These are phyloP conservation scores for Ranitomeya variabilis DNA, from an alignment of 2,113 vertebrate genomes.

Conservation along the genomic window DNA sequence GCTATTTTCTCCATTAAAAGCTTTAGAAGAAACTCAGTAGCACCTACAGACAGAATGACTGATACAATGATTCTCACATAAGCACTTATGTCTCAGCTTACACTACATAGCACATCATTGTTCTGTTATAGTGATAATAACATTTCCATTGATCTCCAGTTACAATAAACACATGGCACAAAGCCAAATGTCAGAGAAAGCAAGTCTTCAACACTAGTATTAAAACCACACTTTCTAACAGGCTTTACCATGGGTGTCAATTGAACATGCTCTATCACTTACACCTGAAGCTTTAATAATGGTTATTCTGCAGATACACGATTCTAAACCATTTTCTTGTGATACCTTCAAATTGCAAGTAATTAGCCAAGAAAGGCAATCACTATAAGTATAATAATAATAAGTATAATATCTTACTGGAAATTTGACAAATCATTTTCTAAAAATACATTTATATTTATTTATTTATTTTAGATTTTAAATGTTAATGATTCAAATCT, in stretches of 20 bases:
- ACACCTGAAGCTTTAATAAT: neutral
- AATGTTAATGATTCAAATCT: too few species aligned
- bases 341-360: neutral
- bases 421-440: neutral
- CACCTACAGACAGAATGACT: conserved; percentile 34
- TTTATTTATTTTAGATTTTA: neutral
- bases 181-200: conserved; percentile 40
- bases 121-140: conserved; percentile 46
- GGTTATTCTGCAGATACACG: neutral
- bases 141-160: conserved; percentile 53
- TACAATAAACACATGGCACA: conserved; percentile 50
- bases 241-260: conserved; percentile 32
- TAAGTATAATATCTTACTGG: neutral
- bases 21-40: conserved; percentile 13
- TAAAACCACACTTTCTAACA: conserved; percentile 15
- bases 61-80: conserved; percentile 42
- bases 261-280: conserved; percentile 23
- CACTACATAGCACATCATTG: conserved; percentile 41
- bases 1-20: conserved; percentile 26
- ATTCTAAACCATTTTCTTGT: neutral
- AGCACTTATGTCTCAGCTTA: conserved; percentile 35
- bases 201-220: conserved; percentile 2
- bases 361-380: neutral
- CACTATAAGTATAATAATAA: neutral
- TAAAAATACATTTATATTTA: neutral